phyloP scores from a whole-genome alignment of 2,113 vertebrate species.

The Eidolon helvum region DNA sequence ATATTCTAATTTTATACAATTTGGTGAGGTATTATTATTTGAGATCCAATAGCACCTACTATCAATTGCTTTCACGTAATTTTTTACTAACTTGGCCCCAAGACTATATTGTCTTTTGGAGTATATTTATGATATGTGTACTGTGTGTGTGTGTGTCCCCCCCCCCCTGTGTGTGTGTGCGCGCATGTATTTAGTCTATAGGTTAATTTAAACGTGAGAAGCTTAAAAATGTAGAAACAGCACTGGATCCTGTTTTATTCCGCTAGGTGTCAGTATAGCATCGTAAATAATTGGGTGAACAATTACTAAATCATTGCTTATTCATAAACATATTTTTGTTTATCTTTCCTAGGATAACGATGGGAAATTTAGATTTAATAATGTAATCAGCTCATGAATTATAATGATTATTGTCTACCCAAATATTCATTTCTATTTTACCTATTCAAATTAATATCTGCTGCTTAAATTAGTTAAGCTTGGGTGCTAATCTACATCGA shows the following conservation, averaged over 20 bases:
- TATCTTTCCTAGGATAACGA: background rate
- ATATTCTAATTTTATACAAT: background rate
- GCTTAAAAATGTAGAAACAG: background rate
- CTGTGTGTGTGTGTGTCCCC: background rate
- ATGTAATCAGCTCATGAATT: background rate
- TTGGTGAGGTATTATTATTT: background rate
- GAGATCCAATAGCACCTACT: background rate
- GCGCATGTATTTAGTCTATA: background rate
- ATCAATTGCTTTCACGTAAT: background rate
- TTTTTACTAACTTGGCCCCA: background rate
- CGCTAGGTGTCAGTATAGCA: slow-evolving; percentile 64
- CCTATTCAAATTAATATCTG: background rate
- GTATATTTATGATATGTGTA: background rate
- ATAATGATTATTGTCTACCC: background rate
- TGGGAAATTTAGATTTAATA: background rate
- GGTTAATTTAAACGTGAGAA: background rate
- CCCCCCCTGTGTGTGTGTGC: background rate
- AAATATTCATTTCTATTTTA: background rate
- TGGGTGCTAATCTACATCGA: background rate
- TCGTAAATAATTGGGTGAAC: background rate
- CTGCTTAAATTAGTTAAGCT: background rate
- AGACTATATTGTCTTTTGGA: background rate
- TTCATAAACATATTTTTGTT: background rate
- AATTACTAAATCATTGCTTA: background rate
- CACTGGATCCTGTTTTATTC: background rate